These are phyloP conservation scores for Corythoichthys haematopterus DNA, from an alignment of 2,113 vertebrate genomes.

Conservation along the genomic window DNA sequence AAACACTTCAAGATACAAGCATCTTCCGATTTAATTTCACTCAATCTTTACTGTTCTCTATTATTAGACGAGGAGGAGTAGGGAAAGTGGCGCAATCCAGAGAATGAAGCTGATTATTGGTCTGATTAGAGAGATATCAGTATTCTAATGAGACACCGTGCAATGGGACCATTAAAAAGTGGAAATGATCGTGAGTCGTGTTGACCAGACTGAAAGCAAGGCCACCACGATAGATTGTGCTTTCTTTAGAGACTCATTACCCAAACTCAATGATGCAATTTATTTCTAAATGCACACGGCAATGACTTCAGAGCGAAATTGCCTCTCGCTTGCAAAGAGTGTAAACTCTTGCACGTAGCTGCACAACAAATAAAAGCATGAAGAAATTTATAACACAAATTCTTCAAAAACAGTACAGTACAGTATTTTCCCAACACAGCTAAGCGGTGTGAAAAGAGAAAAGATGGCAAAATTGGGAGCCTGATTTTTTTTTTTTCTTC, in stretches of 20 bases:
- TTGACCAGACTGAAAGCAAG: conserved; percentile 48
- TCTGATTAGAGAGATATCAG: conserved; percentile 51
- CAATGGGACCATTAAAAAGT: conserved; percentile 43
- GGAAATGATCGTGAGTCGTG: conserved; percentile 32
- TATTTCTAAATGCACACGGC: conserved; percentile 35
- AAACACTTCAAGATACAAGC: conserved; percentile 30
- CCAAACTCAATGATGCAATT: conserved; percentile 40
- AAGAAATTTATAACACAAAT: neutral
- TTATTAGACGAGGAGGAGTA: conserved; percentile 36
- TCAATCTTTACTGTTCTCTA: conserved; percentile 30
- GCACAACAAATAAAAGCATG: conserved; percentile 1
- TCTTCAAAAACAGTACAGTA: neutral
- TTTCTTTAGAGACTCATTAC: conserved; percentile 50
- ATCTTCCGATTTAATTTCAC: conserved; percentile 27
- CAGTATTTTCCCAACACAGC: neutral
- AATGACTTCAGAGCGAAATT: conserved; percentile 26
- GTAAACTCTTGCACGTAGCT: neutral
- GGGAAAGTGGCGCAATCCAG: conserved; percentile 5
- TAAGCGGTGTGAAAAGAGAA: neutral
- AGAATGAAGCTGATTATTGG: conserved; percentile 47
- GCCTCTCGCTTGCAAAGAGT: conserved; percentile 24
- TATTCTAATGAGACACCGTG: conserved; percentile 43
- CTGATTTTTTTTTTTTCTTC: too few relatives aligned
- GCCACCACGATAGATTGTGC: conserved; percentile 30
- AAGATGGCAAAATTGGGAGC: neutral